These are phyloP conservation scores for Enhydra lutris DNA, from an alignment of 2,113 vertebrate species.

Conservation along the genomic window DNA sequence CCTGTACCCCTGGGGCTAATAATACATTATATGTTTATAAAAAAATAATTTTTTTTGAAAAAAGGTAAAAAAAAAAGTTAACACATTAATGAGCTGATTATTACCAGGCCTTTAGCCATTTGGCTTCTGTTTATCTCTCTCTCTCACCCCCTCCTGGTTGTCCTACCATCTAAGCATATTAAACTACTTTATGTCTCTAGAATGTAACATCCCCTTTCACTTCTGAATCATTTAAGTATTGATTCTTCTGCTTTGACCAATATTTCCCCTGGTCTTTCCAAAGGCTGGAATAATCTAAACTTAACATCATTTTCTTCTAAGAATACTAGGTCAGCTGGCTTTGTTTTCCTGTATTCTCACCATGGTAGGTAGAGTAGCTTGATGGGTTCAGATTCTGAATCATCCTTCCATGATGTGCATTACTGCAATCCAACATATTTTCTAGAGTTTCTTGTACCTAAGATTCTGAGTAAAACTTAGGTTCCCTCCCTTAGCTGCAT, in stretches of 20 bases:
- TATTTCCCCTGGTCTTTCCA: neutral
- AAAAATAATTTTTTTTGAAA: too few species aligned
- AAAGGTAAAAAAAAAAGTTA: neutral
- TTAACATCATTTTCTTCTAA: neutral
- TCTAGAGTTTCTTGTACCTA: neutral
- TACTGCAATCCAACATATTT: neutral
- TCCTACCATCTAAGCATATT: neutral
- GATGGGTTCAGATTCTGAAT: neutral
- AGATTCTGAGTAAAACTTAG: neutral
- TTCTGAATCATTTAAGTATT: neutral
- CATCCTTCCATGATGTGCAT: neutral
- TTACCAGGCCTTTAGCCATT: neutral
- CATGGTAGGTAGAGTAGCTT: neutral
- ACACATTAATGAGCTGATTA: neutral
- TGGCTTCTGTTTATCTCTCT: neutral
- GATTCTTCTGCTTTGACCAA: neutral
- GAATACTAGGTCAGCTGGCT: neutral
- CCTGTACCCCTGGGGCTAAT: too few species aligned
- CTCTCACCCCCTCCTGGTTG: neutral
- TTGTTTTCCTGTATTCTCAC: neutral
- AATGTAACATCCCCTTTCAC: neutral
- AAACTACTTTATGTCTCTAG: neutral
- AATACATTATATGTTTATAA: too few species aligned
- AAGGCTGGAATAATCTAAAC: neutral
- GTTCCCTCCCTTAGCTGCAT: neutral